phyloP scores from a whole-genome alignment of 2,113 vertebrate genomes.

The Python bivittatus region DNA sequence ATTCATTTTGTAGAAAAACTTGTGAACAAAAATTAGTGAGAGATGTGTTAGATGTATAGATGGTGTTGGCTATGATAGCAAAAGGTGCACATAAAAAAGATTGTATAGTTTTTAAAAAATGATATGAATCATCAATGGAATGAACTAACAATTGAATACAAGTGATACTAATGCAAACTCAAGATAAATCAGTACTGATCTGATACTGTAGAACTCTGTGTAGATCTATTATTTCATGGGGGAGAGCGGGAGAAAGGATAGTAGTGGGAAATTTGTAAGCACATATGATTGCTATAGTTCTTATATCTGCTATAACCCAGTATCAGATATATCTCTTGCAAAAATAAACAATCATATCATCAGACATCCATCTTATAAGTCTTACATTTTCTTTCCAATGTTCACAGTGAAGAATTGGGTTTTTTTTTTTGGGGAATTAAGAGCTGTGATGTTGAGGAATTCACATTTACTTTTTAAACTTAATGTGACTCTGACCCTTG shows the following conservation, averaged over 20 bases:
- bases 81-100: background rate
- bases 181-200: background rate
- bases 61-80: background rate
- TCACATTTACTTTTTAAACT: background rate
- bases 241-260: background rate
- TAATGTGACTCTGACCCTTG: background rate
- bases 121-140: background rate
- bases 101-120: background rate
- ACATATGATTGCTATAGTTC: background rate
- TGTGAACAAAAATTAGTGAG: background rate
- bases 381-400: fast-evolving
- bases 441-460: background rate
- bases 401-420: background rate
- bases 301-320: background rate
- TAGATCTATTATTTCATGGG: background rate
- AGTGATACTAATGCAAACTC: background rate
- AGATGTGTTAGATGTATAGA: background rate
- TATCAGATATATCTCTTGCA: background rate
- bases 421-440: conserved; percentile 6
- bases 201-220: background rate
- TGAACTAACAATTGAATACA: background rate
- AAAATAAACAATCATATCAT: background rate
- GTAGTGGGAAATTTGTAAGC: background rate
- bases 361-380: background rate
- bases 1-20: background rate